These are phyloP conservation scores for Ranitomeya imitator DNA, from an alignment of 2,113 vertebrate genomes.

Conservation along the genomic window DNA sequence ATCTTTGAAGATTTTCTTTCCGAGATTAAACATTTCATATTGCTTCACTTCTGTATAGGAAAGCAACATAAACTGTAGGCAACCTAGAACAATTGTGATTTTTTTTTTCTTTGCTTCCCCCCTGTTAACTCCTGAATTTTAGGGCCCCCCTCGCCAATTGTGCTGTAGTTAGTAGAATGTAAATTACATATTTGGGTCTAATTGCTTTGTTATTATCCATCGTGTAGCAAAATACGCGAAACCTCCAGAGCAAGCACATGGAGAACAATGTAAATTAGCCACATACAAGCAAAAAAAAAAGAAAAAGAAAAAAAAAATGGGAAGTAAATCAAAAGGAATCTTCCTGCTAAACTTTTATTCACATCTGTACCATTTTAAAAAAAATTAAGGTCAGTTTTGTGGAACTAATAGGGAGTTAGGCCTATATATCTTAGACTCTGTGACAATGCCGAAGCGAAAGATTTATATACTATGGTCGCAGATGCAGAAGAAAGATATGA, in stretches of 20 bases:
- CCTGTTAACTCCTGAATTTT: not conserved
- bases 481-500: slow-evolving; percentile 87
- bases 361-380: slow-evolving; percentile 85
- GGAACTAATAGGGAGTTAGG: slow-evolving; percentile 82
- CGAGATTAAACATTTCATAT: not conserved
- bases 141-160: not conserved
- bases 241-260: slow-evolving; percentile 54
- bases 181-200: not conserved
- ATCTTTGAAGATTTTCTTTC: not conserved
- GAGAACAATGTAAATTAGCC: slow-evolving; percentile 77
- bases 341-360: slow-evolving; percentile 80
- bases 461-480: slow-evolving; percentile 89
- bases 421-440: slow-evolving; percentile 82
- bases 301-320: slow-evolving; percentile 66
- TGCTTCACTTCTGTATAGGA: not conserved
- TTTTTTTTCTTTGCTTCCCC: not conserved
- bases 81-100: not conserved
- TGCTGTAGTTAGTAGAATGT: not conserved
- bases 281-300: slow-evolving; percentile 75
- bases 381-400: slow-evolving; percentile 86
- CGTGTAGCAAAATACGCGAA: not conserved
- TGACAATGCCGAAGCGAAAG: slow-evolving; percentile 82
- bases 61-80: not conserved
- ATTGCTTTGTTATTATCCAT: not conserved
- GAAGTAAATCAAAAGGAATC: slow-evolving; percentile 85